Evolutionary conservation across 2,113 vertebrate species (phyloP).

Genomic region (Fregetta grallaria): DNA sequence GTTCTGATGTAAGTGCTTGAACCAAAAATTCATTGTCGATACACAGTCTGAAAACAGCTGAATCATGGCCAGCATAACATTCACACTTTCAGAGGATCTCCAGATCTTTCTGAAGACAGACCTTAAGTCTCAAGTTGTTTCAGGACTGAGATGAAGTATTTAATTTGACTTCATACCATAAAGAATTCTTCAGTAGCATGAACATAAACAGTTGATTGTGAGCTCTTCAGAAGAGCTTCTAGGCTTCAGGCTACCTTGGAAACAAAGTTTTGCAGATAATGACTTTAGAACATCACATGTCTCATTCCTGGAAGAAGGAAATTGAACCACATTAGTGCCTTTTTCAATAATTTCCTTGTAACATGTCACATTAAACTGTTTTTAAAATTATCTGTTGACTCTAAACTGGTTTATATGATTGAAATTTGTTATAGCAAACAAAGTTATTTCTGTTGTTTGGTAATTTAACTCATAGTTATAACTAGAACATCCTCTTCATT

Average conservation of each 20-base stretch:
- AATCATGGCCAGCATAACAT: not conserved
- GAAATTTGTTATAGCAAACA: not conserved
- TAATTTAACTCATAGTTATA: not conserved
- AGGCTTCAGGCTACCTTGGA: not conserved
- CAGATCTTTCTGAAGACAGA: not conserved
- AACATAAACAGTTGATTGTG: not conserved
- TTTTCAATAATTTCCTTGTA: not conserved
- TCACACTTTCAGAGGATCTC: not conserved
- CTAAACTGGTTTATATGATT: not conserved
- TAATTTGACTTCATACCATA: not conserved
- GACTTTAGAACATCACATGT: not conserved
- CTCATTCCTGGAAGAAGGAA: not conserved
- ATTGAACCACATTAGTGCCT: not conserved
- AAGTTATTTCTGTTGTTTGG: not conserved
- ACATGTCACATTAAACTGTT: not conserved
- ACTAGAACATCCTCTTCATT: not conserved
- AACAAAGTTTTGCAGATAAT: not conserved
- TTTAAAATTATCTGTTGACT: not conserved
- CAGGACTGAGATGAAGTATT: not conserved
- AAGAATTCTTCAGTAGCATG: not conserved
- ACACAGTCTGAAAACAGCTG: not conserved
- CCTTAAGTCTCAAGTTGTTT: not conserved
- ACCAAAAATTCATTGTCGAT: not conserved
- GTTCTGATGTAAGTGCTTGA: not conserved
- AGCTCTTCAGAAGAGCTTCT: not conserved